Evolutionary conservation across 2,888 invertebrate species (phyloP).

Genomic region (Stenodera caucasica): DNA sequence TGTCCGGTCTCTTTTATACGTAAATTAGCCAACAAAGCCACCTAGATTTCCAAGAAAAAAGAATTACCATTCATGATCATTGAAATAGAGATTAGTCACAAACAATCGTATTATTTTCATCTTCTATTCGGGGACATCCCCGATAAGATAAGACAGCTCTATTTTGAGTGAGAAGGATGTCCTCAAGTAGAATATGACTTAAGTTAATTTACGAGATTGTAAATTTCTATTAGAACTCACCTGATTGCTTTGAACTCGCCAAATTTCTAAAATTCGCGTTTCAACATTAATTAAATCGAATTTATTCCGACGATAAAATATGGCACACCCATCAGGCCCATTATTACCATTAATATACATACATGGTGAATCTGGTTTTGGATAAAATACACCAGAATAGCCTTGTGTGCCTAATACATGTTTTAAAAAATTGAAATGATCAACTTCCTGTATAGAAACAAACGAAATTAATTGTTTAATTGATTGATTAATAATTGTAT

Average conservation of each 20-base stretch:
- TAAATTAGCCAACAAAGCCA: constrained; percentile 64
- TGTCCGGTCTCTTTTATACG: constrained; percentile 60
- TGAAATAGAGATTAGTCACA: too few relatives aligned
- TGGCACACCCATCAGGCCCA: constrained; percentile 79
- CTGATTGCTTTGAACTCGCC: constrained; percentile 74
- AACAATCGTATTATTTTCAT: too few relatives aligned
- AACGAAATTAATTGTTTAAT: neutral
- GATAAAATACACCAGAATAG: constrained; percentile 70
- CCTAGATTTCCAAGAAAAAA: constrained; percentile 49
- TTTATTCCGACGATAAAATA: constrained; percentile 68
- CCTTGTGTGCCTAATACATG: constrained; percentile 65
- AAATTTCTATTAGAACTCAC: too few relatives aligned
- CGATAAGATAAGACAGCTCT: too few relatives aligned
- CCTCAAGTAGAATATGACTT: too few relatives aligned
- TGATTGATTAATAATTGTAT: neutral
- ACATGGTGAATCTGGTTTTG: constrained; percentile 79
- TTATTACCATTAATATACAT: constrained; percentile 70
- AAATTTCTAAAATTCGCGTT: constrained; percentile 68
- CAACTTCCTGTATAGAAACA: constrained; percentile 65
- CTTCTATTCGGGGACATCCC: too few relatives aligned
- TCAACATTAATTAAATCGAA: constrained; percentile 63
- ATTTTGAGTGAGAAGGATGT: too few relatives aligned
- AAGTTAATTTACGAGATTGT: too few relatives aligned
- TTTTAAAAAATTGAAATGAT: constrained; percentile 71
- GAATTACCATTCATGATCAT: constrained; percentile 7